phyloP scores from a whole-genome alignment of 1,140 invertebrate genomes.

The Drosophila asahinai region DNA sequence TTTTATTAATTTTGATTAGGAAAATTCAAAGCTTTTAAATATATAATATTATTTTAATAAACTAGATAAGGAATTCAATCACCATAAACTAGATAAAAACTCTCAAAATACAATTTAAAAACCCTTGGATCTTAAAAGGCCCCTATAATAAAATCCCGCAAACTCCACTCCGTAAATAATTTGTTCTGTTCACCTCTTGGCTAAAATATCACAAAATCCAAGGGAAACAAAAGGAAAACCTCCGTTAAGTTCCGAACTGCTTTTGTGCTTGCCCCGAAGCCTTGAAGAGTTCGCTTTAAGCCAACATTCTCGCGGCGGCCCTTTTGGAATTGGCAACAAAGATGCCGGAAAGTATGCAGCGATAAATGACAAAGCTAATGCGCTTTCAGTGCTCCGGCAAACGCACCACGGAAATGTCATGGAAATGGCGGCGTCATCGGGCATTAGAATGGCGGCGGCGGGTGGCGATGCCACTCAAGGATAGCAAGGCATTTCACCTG shows the following conservation, averaged over 20 bases:
- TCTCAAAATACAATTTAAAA: not conserved
- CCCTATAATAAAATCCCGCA: not conserved
- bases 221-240: not conserved
- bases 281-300: slow-evolving; percentile 5
- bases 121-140: not conserved
- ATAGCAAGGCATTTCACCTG: slow-evolving; percentile 63
- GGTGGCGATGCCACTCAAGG: slow-evolving; percentile 54
- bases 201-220: not conserved
- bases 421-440: slow-evolving; percentile 32
- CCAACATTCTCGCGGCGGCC: not conserved
- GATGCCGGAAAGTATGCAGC: slow-evolving; percentile 58
- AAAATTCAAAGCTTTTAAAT: too few species aligned
- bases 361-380: slow-evolving; percentile 71
- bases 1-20: too few species aligned
- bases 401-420: slow-evolving; percentile 67
- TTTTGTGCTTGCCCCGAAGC: too few species aligned
- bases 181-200: not conserved
- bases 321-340: slow-evolving; percentile 33
- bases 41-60: not conserved
- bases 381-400: slow-evolving; percentile 44
- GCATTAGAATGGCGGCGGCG: slow-evolving; percentile 53
- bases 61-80: not conserved
- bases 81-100: not conserved
- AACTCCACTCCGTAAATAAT: not conserved
- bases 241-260: not conserved